phyloP scores from a whole-genome alignment of 1,140 invertebrate genomes.

The Scaptomyza graminum region DNA sequence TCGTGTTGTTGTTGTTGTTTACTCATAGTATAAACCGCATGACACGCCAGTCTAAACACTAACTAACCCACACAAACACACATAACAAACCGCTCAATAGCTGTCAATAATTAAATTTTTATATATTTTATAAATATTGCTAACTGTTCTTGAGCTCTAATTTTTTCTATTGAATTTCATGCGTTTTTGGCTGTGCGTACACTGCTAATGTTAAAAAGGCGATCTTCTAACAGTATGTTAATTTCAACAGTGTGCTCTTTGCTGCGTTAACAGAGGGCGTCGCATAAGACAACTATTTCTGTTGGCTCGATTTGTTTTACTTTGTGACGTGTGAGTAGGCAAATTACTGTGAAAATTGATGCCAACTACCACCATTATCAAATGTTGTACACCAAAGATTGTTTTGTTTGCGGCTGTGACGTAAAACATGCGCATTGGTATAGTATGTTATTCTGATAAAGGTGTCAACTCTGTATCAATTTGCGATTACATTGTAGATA shows the following conservation, averaged over 20 bases:
- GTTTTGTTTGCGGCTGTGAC: background rate
- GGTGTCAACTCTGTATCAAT: background rate
- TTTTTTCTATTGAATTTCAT: background rate
- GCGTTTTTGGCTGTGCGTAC: background rate
- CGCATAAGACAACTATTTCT: background rate
- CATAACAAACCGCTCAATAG: slow-evolving; percentile 49
- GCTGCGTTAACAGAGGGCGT: slow-evolving; percentile 1
- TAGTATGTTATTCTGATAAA: background rate
- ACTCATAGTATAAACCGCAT: slow-evolving; percentile 27
- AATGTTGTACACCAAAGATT: too few relatives aligned
- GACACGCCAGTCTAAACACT: slow-evolving; percentile 33
- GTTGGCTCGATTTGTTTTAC: background rate
- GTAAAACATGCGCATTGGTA: background rate
- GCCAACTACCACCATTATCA: too few relatives aligned
- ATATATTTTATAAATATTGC: too few relatives aligned
- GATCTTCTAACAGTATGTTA: background rate
- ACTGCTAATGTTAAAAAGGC: background rate
- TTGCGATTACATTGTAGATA: slow-evolving; percentile 15
- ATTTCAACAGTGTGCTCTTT: background rate
- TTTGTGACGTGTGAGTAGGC: background rate
- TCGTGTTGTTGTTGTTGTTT: slow-evolving; percentile 9
- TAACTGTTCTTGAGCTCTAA: too few relatives aligned
- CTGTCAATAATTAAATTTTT: slow-evolving; percentile 52
- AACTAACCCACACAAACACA: slow-evolving; percentile 10
- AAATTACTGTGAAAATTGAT: background rate